Conservation (phyloP, 2,888 invertebrate genomes). For the Lampropteryx suffumata region DNA sequence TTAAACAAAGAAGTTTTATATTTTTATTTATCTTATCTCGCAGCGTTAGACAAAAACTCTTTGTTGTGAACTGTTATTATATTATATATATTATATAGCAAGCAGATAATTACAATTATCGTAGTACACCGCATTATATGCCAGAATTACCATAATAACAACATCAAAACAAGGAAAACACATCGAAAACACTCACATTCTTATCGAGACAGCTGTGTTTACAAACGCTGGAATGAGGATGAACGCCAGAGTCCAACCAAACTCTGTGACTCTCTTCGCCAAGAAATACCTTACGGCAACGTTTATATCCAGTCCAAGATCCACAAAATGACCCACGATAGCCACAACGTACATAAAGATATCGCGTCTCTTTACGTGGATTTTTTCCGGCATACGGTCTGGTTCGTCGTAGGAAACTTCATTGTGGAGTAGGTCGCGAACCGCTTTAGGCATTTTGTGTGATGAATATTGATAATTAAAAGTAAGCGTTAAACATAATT, state of each 20-base stretch:
- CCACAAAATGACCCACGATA: slow-evolving; percentile 86
- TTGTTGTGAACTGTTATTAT: too few species aligned
- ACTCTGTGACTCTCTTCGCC: slow-evolving; percentile 81
- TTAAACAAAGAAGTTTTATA: slow-evolving; percentile 29
- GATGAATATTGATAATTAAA: not conserved
- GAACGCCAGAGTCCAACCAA: slow-evolving; percentile 86
- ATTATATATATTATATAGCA: too few species aligned
- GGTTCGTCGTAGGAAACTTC: slow-evolving; percentile 78
- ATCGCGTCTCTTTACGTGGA: slow-evolving; percentile 83
- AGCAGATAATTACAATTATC: too few species aligned
- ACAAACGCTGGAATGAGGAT: slow-evolving; percentile 89
- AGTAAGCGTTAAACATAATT: not conserved
- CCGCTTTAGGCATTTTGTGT: slow-evolving; percentile 59
- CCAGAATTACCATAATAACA: too few species aligned
- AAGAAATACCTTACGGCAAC: slow-evolving; percentile 85
- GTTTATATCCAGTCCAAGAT: slow-evolving; percentile 87
- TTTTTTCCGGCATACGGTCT: slow-evolving; percentile 83
- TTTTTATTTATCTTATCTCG: too few species aligned
- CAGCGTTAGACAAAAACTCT: too few species aligned
- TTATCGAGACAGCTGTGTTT: slow-evolving; percentile 87
- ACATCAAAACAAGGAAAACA: slow-evolving; percentile 4
- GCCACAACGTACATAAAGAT: slow-evolving; percentile 85
- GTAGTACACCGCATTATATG: too few species aligned
- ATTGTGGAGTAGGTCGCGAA: slow-evolving; percentile 60
- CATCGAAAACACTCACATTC: slow-evolving; percentile 89